phyloP scores from a whole-genome alignment of 2,888 invertebrate genomes.

The Lithodes maja region DNA sequence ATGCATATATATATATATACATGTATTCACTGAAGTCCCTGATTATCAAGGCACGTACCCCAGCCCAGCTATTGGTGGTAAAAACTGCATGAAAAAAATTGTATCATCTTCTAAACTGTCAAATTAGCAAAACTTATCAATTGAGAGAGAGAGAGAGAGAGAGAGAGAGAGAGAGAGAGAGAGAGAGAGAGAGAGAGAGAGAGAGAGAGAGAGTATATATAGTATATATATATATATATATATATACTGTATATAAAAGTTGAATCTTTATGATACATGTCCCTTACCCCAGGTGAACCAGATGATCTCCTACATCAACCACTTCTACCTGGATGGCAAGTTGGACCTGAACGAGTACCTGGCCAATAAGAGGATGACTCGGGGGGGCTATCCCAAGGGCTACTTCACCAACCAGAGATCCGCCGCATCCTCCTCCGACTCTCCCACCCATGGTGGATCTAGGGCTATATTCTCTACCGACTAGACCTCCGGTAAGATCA shows the following conservation, averaged over 20 bases:
- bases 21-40: too few species aligned
- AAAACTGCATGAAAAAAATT: too few species aligned
- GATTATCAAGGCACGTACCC: too few species aligned
- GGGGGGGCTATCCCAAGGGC: too few species aligned
- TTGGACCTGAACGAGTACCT: constrained; percentile 49
- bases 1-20: too few species aligned
- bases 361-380: constrained; percentile 36
- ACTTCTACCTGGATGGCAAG: constrained; percentile 58
- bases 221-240: background rate
- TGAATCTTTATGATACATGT: background rate
- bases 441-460: too few species aligned
- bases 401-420: too few species aligned
- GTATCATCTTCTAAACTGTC: too few species aligned
- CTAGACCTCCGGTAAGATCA: too few species aligned
- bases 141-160: background rate
- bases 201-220: background rate
- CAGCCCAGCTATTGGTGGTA: too few species aligned
- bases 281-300: constrained; percentile 47
- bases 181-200: background rate
- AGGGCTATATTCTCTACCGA: too few species aligned
- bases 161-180: background rate
- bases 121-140: background rate
- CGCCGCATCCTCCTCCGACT: too few species aligned
- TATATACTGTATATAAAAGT: background rate
- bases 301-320: constrained; percentile 60